Percentiles rank a stretch among this genome's conserved stretches.
These are phyloP conservation scores for Pemphredon lugubris DNA, from an alignment of 2,888 invertebrate genomes.

Conservation along the genomic window DNA sequence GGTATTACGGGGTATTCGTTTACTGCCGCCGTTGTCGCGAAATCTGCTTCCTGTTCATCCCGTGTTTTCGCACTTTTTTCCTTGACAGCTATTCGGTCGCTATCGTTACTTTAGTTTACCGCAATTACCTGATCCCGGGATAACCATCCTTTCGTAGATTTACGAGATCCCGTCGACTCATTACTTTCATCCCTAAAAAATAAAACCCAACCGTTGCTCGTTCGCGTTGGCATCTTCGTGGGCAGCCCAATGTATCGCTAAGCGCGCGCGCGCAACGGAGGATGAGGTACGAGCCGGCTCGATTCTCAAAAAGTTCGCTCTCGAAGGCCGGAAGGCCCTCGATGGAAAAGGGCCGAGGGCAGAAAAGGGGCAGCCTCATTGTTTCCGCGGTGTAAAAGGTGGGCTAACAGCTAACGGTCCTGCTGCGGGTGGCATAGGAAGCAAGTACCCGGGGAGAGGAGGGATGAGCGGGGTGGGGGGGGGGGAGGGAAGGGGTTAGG, in stretches of 20 bases:
- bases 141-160: too few species aligned
- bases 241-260: slow-evolving; percentile 15
- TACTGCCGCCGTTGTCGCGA: not conserved
- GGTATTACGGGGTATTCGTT: not conserved
- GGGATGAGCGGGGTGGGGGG: slow-evolving; percentile 31
- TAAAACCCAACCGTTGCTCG: too few species aligned
- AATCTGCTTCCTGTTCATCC: not conserved
- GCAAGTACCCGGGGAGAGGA: slow-evolving; percentile 27
- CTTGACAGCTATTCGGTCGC: not conserved
- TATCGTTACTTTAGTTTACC: not conserved
- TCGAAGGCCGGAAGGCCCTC: slow-evolving; percentile 68
- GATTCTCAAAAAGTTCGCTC: slow-evolving; percentile 65
- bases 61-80: not conserved
- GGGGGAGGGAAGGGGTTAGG: slow-evolving; percentile 38
- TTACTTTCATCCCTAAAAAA: too few species aligned
- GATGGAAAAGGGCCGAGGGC: slow-evolving; percentile 58
- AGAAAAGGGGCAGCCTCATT: slow-evolving; percentile 69
- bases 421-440: slow-evolving; percentile 37
- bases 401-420: slow-evolving; percentile 61
- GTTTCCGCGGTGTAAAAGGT: slow-evolving; percentile 71
- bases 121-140: not conserved
- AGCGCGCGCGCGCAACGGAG: not conserved
- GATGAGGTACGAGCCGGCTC: slow-evolving; percentile 20
- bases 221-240: not conserved
- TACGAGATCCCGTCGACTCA: too few species aligned